phyloP scores from a whole-genome alignment of 2,888 invertebrate genomes.

The Papilio gigon region DNA sequence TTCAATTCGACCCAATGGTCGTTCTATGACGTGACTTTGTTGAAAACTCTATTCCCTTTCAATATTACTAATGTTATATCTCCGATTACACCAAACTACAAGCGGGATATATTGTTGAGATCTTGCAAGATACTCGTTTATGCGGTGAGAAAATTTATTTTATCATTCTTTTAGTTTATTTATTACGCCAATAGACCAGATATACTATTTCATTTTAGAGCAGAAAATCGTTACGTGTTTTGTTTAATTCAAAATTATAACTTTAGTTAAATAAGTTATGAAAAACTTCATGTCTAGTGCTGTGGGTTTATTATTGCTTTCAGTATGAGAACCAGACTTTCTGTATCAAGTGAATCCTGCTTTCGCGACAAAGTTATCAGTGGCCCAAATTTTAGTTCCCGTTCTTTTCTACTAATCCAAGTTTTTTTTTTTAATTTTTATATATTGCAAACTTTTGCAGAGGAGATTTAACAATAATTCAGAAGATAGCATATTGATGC shows the following conservation, averaged over 20 bases:
- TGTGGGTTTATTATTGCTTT: no score
- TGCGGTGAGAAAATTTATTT: constrained; percentile 55
- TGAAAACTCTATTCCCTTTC: constrained; percentile 69
- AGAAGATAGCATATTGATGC: constrained; percentile 58
- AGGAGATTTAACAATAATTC: constrained; percentile 48
- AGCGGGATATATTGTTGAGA: constrained; percentile 50
- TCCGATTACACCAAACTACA: constrained; percentile 49
- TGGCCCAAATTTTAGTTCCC: neutral
- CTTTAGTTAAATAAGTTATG: no score
- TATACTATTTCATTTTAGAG: no score
- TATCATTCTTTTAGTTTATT: neutral
- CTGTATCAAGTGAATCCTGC: no score
- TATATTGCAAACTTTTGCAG: constrained; percentile 7
- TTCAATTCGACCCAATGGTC: constrained; percentile 66
- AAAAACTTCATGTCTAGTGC: no score
- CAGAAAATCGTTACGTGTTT: neutral
- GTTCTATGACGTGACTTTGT: constrained; percentile 67
- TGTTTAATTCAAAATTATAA: neutral
- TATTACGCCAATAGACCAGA: neutral
- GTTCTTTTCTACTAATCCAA: neutral
- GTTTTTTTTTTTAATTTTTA: neutral
- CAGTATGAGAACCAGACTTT: no score
- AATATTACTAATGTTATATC: constrained; percentile 58
- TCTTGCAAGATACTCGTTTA: constrained; percentile 66
- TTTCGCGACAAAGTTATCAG: neutral